phyloP scores from a whole-genome alignment of 2,888 invertebrate genomes.

The Sipha maydis region DNA sequence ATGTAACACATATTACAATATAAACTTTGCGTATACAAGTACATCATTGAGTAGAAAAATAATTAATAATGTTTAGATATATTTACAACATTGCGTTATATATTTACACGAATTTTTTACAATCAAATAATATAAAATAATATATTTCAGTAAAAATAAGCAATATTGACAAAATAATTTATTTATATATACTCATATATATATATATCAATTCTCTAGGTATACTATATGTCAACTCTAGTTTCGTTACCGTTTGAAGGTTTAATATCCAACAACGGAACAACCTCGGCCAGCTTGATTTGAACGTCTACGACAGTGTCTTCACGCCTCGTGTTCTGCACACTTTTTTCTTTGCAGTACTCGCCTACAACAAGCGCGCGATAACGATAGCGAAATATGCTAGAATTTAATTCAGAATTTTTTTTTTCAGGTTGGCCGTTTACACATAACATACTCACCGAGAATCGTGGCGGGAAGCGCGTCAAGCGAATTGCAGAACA shows the following conservation, averaged over 20 bases:
- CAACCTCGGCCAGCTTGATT: constrained; percentile 7
- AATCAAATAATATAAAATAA: no score
- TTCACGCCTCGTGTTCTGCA: background rate
- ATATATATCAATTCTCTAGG: no score
- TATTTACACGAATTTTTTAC: no score
- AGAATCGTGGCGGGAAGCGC: constrained; percentile 42
- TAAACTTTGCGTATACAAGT: no score
- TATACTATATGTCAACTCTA: background rate
- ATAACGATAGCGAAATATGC: background rate
- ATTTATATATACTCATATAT: no score
- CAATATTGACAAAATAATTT: no score
- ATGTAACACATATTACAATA: no score
- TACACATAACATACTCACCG: background rate
- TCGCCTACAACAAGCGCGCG: constrained; percentile 7
- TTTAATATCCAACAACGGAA: constrained; percentile 26
- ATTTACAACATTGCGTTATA: no score
- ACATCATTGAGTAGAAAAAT: no score
- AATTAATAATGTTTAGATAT: no score
- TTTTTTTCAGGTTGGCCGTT: background rate
- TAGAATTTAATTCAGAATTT: background rate
- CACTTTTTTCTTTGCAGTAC: constrained; percentile 9
- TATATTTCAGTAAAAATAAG: no score
- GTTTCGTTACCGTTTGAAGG: constrained; percentile 7
- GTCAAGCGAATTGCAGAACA: constrained; percentile 52
- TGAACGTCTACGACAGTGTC: constrained; percentile 14